phyloP scores from a whole-genome alignment of 2,888 invertebrate species.

The Teleogryllus oceanicus region DNA sequence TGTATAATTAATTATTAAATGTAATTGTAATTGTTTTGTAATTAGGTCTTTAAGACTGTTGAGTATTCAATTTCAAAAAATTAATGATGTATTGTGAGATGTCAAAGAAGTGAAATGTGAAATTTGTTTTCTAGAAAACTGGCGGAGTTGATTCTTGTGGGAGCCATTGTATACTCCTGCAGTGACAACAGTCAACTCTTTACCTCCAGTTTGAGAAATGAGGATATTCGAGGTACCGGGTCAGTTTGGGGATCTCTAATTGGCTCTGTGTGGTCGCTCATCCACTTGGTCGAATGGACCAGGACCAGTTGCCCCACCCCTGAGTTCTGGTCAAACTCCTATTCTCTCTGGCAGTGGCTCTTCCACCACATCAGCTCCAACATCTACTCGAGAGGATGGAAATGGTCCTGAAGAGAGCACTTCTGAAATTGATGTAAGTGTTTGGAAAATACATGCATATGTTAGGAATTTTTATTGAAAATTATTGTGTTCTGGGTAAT shows the following conservation, averaged over 20 bases:
- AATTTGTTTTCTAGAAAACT: conserved; percentile 23
- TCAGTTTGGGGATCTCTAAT: conserved; percentile 32
- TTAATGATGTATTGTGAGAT: too few species aligned
- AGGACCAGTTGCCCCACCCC: conserved; percentile 21
- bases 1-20: background rate
- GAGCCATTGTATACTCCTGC: conserved; percentile 36
- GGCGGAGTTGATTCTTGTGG: conserved; percentile 35
- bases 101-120: background rate
- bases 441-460: too few species aligned
- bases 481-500: too few species aligned
- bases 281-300: conserved; percentile 30
- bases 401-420: background rate
- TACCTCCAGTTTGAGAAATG: background rate
- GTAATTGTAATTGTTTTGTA: background rate
- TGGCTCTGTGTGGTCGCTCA: conserved; percentile 33
- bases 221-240: background rate
- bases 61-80: too few species aligned
- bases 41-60: too few species aligned
- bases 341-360: background rate
- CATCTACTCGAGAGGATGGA: background rate
- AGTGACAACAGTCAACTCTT: conserved; percentile 21
- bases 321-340: background rate
- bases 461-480: too few species aligned
- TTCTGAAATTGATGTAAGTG: conserved; percentile 33
- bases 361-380: conserved; percentile 28